Evolutionary conservation across 2,797 vertebrate genomes (phyloP).

Genomic region (Etheostoma perlongum): DNA sequence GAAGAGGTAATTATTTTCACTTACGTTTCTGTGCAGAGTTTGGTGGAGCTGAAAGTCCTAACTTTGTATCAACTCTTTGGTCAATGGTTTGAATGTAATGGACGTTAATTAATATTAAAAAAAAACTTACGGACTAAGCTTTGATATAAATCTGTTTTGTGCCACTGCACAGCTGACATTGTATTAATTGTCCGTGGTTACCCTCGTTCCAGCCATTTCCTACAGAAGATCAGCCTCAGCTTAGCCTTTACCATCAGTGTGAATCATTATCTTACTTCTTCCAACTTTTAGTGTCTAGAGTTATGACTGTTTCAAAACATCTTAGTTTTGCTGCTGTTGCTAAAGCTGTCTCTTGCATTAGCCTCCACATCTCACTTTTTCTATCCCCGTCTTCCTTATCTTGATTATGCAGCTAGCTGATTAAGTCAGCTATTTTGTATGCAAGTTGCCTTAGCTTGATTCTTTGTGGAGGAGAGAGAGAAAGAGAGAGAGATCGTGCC

Average conservation of each 20-base stretch:
- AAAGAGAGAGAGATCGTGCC: constrained; percentile 81
- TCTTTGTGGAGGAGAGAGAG: constrained; percentile 81
- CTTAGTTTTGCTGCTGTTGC: constrained; percentile 74
- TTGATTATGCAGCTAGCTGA: constrained; percentile 91
- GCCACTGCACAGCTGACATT: constrained; percentile 6
- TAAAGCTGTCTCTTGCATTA: constrained; percentile 70
- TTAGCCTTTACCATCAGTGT: constrained; percentile 33
- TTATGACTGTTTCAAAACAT: constrained; percentile 61
- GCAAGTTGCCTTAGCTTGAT: constrained; percentile 87
- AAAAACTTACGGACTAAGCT: not conserved
- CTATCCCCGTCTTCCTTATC: constrained; percentile 85
- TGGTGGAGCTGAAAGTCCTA: too few species aligned
- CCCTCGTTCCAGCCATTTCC: constrained; percentile 27
- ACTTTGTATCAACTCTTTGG: too few species aligned
- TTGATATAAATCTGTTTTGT: constrained; percentile 25
- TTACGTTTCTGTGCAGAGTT: too few species aligned
- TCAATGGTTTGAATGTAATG: too few species aligned
- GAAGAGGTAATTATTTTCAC: too few species aligned
- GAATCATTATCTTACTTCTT: constrained; percentile 49
- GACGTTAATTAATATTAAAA: too few species aligned
- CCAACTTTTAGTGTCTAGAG: constrained; percentile 60
- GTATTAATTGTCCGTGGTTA: constrained; percentile 20
- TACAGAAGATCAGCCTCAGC: constrained; percentile 25
- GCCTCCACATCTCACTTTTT: constrained; percentile 73
- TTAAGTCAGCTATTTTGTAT: constrained; percentile 93